Evolutionary conservation across 2,888 invertebrate species (phyloP).

Genomic region (Epistrophe grossulariae): DNA sequence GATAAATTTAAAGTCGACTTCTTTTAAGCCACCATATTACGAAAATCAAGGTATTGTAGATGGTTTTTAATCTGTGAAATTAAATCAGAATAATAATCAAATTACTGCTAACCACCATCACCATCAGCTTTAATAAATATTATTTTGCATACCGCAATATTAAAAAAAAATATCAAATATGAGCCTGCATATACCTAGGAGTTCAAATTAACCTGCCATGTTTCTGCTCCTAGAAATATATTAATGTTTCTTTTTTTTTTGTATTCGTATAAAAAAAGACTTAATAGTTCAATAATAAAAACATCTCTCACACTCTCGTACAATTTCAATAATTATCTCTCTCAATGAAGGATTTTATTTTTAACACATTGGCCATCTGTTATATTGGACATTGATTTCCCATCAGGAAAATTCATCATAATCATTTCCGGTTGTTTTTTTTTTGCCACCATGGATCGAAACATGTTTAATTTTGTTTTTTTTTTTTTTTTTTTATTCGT

Average conservation of each 20-base stretch:
- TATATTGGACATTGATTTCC: slow-evolving; percentile 72
- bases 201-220: too few species aligned
- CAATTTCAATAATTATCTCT: slow-evolving; percentile 54
- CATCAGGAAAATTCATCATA: slow-evolving; percentile 76
- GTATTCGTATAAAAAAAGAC: neutral
- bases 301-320: neutral
- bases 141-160: too few species aligned
- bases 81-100: too few species aligned
- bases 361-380: slow-evolving; percentile 64
- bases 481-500: neutral
- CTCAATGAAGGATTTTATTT: slow-evolving; percentile 36
- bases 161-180: too few species aligned
- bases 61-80: too few species aligned
- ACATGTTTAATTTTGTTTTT: slow-evolving; percentile 46
- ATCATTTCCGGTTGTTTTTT: slow-evolving; percentile 65
- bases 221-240: too few species aligned
- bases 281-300: neutral
- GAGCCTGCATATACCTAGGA: too few species aligned
- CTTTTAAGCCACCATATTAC: too few species aligned
- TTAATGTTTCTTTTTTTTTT: neutral
- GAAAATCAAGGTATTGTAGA: too few species aligned
- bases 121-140: too few species aligned
- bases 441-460: slow-evolving; percentile 12
- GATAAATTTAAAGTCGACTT: too few species aligned
- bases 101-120: too few species aligned